phyloP scores from a whole-genome alignment of 2,888 invertebrate genomes.

The Spilarctia lutea region DNA sequence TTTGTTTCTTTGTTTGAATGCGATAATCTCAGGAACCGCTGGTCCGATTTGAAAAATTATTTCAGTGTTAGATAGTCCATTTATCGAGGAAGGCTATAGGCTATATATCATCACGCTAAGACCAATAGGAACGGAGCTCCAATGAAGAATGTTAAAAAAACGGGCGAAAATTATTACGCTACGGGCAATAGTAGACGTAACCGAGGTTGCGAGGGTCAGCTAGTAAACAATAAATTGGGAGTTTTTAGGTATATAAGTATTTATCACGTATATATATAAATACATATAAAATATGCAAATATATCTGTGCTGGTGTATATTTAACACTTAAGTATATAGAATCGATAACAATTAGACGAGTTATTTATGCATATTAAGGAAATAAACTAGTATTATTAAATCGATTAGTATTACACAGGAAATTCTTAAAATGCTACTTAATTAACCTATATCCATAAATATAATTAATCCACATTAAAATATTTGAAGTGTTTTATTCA shows the following conservation, averaged over 20 bases:
- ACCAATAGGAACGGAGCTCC: too few species aligned
- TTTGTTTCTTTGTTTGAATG: too few species aligned
- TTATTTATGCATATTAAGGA: background rate
- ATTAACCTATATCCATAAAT: background rate
- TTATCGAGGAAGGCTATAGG: too few species aligned
- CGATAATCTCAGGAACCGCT: too few species aligned
- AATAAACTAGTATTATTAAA: background rate
- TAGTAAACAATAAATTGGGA: too few species aligned
- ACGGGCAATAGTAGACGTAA: too few species aligned
- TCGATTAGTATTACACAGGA: background rate
- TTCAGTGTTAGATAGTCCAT: too few species aligned
- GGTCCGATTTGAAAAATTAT: too few species aligned
- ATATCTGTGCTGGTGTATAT: background rate
- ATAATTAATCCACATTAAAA: background rate
- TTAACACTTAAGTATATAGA: background rate
- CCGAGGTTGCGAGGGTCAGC: too few species aligned
- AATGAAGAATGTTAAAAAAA: too few species aligned
- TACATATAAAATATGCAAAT: background rate
- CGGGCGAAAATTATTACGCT: too few species aligned
- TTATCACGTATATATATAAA: background rate
- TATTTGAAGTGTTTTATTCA: background rate
- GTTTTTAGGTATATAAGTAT: background rate
- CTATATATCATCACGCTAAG: too few species aligned
- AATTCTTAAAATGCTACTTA: background rate
- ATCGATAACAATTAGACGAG: background rate